A percentile compares a stretch with the other conserved stretches of the same genome.
Conservation (phyloP, 2,113 vertebrate species). For the Corvus hawaiiensis region DNA sequence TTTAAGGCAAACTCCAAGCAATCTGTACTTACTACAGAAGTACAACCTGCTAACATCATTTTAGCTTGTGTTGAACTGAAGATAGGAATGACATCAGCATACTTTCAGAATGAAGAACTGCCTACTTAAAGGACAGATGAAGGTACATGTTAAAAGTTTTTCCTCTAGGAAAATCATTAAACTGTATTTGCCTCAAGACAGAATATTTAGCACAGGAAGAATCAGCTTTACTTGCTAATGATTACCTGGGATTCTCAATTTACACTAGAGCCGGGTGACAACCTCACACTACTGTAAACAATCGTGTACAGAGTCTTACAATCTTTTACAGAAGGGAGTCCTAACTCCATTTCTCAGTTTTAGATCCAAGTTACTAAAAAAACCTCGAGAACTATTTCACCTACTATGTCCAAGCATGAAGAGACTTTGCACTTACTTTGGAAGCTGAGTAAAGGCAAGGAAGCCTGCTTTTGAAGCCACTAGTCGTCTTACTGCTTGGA, state of each 20-base stretch:
- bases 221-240: background rate
- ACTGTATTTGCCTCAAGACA: background rate
- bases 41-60: background rate
- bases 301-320: rapidly evolving
- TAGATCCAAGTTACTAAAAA: background rate
- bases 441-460: constrained; percentile 97
- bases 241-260: background rate
- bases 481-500: constrained; percentile 92
- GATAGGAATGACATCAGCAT: background rate
- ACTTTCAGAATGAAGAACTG: background rate
- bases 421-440: constrained; percentile 78
- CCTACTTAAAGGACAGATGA: background rate
- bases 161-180: background rate
- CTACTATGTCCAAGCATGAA: background rate
- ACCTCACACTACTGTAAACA: background rate
- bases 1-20: background rate
- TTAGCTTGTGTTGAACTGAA: background rate
- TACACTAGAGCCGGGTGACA: background rate
- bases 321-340: background rate
- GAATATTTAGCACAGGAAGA: background rate
- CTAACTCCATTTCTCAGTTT: background rate
- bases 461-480: constrained; percentile 98
- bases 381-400: background rate
- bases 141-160: background rate
- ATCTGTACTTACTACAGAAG: background rate